Evolutionary conservation across 1,140 invertebrate genomes (phyloP).

Genomic region (Hydropsyche tenuis): DNA sequence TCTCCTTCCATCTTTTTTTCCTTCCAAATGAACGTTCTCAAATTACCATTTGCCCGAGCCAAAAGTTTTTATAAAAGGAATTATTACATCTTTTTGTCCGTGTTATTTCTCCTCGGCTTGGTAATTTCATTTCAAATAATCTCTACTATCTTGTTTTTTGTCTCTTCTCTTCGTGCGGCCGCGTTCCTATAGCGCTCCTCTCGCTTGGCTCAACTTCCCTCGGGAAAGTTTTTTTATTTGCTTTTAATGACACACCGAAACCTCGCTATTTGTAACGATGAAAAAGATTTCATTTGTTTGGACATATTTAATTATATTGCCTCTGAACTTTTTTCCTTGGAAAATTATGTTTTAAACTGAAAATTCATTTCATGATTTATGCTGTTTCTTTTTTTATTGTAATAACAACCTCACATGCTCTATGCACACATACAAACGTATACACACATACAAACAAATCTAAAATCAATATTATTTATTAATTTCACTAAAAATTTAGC

Average conservation of each 20-base stretch:
- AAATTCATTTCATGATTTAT: not conserved
- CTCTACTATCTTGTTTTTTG: constrained; percentile 38
- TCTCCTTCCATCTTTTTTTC: constrained; percentile 37
- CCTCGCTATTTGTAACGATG: constrained; percentile 45
- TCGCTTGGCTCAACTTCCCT: constrained; percentile 22
- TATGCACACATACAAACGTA: no score
- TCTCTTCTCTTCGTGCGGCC: constrained; percentile 29
- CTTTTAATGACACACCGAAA: constrained; percentile 48
- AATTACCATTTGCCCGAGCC: constrained; percentile 50
- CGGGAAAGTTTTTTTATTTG: constrained; percentile 47
- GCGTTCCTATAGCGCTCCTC: constrained; percentile 23
- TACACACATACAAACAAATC: no score
- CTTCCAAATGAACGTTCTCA: constrained; percentile 50
- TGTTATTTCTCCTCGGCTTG: constrained; percentile 49
- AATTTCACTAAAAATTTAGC: no score
- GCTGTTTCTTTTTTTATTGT: no score
- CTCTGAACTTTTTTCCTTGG: not conserved
- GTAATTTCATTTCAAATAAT: constrained; percentile 51
- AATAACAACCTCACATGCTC: no score
- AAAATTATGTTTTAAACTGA: not conserved
- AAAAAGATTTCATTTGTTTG: constrained; percentile 48
- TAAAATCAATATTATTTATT: no score
- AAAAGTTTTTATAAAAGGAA: constrained; percentile 50
- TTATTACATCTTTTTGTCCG: constrained; percentile 50
- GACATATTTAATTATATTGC: constrained; percentile 49